phyloP scores from a whole-genome alignment of 2,797 vertebrate species.

The Enteromius thamalakanensis region DNA sequence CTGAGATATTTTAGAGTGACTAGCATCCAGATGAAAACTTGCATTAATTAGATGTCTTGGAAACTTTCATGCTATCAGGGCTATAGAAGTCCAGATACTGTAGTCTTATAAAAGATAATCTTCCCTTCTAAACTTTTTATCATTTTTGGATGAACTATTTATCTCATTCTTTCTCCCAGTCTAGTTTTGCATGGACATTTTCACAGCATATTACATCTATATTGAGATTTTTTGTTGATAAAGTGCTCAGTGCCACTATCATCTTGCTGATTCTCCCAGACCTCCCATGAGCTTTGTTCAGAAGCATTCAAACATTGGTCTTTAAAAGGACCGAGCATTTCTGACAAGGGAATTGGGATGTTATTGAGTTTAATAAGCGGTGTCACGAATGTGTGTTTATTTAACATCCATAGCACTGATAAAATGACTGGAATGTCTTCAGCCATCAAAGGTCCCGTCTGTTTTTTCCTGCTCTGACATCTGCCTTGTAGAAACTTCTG shows the following conservation, averaged over 20 bases:
- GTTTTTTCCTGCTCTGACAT: conserved; percentile 76
- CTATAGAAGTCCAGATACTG: neutral
- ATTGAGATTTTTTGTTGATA: neutral
- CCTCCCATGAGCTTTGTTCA: conserved; percentile 37
- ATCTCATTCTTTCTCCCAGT: neutral
- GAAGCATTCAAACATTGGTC: conserved; percentile 47
- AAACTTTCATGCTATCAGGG: neutral
- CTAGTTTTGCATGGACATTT: conserved; percentile 16
- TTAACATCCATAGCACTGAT: conserved; percentile 68
- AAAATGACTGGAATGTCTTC: conserved; percentile 75
- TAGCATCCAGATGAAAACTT: neutral
- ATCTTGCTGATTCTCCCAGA: conserved; percentile 2
- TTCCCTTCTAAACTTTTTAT: neutral
- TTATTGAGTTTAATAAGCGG: conserved; percentile 70
- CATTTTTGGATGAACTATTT: neutral
- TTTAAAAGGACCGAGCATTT: conserved; percentile 56
- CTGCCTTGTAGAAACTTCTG: conserved; percentile 70
- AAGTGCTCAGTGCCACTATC: conserved; percentile 1
- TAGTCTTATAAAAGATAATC: too few relatives aligned
- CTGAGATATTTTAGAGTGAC: neutral
- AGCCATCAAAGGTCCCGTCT: conserved; percentile 72
- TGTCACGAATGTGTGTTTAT: conserved; percentile 72
- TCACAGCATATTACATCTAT: neutral
- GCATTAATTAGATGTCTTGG: too few relatives aligned
- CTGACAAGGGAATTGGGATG: conserved; percentile 55